Evolutionary conservation across 2,888 invertebrate species (phyloP).

Genomic region (Chouioia cunea): DNA sequence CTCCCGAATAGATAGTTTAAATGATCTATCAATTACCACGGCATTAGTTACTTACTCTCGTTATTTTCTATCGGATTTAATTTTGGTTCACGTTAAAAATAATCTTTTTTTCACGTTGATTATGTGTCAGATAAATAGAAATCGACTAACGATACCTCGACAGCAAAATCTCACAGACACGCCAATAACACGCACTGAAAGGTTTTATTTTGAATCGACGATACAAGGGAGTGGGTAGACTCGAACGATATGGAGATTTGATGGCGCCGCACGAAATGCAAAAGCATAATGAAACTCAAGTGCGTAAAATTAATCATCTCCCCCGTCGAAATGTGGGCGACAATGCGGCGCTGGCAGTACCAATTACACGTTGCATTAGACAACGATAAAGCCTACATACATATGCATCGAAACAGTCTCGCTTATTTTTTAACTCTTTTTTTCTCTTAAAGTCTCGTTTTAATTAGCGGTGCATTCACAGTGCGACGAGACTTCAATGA

Average conservation of each 20-base stretch:
- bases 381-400: slow-evolving; percentile 51
- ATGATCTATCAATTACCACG: too few species aligned
- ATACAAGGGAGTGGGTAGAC: too few species aligned
- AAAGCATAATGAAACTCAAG: slow-evolving; percentile 38
- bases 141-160: too few species aligned
- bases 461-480: slow-evolving; percentile 40
- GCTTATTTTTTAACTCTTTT: slow-evolving; percentile 1
- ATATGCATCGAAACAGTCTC: slow-evolving; percentile 9
- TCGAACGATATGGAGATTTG: not conserved
- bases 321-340: not conserved
- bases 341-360: slow-evolving; percentile 32
- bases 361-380: slow-evolving; percentile 58
- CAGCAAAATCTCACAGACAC: too few species aligned
- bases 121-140: too few species aligned
- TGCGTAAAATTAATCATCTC: slow-evolving; percentile 35
- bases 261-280: slow-evolving; percentile 27
- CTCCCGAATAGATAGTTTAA: too few species aligned
- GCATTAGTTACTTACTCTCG: too few species aligned
- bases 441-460: slow-evolving; percentile 7
- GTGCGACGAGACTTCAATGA: slow-evolving; percentile 16
- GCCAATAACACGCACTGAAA: too few species aligned
- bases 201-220: too few species aligned
- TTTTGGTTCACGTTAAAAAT: too few species aligned
- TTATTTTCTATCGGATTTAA: too few species aligned
- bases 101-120: too few species aligned